These are phyloP conservation scores for Electrophaes corylata DNA, from an alignment of 2,888 invertebrate species.

Conservation along the genomic window DNA sequence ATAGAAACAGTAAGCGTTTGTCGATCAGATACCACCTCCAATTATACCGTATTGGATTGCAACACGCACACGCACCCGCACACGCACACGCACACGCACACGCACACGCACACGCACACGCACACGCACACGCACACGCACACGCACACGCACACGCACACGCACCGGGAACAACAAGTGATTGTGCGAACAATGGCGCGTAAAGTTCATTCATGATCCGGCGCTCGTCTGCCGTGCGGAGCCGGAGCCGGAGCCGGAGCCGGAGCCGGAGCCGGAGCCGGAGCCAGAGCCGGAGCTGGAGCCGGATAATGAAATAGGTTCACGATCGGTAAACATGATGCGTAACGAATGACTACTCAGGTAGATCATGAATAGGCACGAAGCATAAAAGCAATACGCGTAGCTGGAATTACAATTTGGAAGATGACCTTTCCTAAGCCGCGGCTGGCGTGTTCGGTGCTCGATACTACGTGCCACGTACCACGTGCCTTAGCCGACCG, in stretches of 20 bases:
- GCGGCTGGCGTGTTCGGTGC: constrained; percentile 28
- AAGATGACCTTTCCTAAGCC: constrained; percentile 32
- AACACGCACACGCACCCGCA: no score
- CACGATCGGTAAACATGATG: background rate
- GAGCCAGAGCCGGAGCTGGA: no score
- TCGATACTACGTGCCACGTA: no score
- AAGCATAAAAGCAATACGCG: background rate
- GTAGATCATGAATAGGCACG: background rate
- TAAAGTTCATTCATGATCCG: background rate
- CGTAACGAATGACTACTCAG: background rate
- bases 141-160: no score
- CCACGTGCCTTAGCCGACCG: constrained; percentile 7
- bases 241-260: no score
- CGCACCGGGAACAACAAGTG: constrained; percentile 6
- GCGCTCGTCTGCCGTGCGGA: no score
- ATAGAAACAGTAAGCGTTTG: constrained; percentile 4
- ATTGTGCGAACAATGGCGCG: constrained; percentile 18
- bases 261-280: no score
- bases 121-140: no score
- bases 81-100: no score
- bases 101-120: no score
- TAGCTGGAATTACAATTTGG: constrained; percentile 20
- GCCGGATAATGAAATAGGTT: no score
- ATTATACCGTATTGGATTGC: background rate
- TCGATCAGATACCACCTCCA: background rate